These are phyloP conservation scores for Meloe dianella DNA, from an alignment of 2,888 invertebrate genomes.

Conservation along the genomic window DNA sequence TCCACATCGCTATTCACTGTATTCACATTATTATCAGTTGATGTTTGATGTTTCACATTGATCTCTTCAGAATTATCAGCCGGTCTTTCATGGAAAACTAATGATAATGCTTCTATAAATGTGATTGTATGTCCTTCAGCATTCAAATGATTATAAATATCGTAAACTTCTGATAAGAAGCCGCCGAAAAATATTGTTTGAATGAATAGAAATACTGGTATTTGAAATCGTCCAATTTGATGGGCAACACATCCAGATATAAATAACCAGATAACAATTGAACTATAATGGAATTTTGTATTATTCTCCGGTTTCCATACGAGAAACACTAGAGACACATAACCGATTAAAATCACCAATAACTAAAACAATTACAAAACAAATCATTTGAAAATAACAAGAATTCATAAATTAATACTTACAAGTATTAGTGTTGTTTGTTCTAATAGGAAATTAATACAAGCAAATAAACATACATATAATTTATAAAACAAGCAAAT, in stretches of 20 bases:
- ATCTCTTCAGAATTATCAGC: constrained; percentile 37
- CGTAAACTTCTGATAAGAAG: constrained; percentile 68
- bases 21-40: background rate
- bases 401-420: constrained; percentile 38
- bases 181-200: constrained; percentile 72
- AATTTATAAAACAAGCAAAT: constrained; percentile 66
- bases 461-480: constrained; percentile 35
- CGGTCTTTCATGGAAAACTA: constrained; percentile 46
- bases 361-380: constrained; percentile 45
- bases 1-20: too few relatives aligned
- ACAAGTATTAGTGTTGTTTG: constrained; percentile 54
- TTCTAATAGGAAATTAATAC: constrained; percentile 53
- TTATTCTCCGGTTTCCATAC: constrained; percentile 79
- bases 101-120: constrained; percentile 43
- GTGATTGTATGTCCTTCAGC: constrained; percentile 53
- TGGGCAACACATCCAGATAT: constrained; percentile 78
- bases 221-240: constrained; percentile 75
- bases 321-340: constrained; percentile 72
- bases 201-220: constrained; percentile 74
- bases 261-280: constrained; percentile 77
- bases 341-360: constrained; percentile 67
- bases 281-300: constrained; percentile 69
- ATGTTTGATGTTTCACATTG: constrained; percentile 9
- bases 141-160: constrained; percentile 63
- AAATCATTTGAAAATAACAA: constrained; percentile 9